Conservation (phyloP, 2,113 vertebrate species). For the Bolborhynchus lineola region DNA sequence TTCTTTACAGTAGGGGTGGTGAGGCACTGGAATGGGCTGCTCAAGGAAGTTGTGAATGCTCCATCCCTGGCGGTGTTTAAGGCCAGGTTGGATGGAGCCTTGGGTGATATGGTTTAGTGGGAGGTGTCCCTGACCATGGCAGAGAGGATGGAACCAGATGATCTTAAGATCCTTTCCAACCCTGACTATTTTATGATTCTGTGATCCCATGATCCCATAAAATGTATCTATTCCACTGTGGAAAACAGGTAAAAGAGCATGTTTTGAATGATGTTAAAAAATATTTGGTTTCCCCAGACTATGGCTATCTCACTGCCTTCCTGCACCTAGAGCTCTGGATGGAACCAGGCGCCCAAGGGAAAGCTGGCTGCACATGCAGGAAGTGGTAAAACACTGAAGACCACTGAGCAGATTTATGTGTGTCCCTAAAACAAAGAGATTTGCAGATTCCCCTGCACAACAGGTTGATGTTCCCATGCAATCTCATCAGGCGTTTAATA, state of each 20-base stretch:
- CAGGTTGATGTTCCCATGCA: background rate
- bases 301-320: accelerated
- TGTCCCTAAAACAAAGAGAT: background rate
- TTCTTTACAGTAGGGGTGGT: too few relatives aligned
- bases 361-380: accelerated
- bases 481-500: background rate
- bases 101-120: too few relatives aligned
- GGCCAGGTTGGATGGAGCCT: too few relatives aligned
- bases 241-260: background rate
- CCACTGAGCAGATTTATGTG: background rate
- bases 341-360: background rate
- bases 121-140: too few relatives aligned
- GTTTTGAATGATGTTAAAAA: background rate
- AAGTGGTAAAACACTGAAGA: background rate
- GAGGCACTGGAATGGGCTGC: too few relatives aligned
- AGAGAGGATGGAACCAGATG: too few relatives aligned
- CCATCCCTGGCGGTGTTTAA: too few relatives aligned
- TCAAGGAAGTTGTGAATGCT: too few relatives aligned
- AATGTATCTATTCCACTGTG: background rate
- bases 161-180: too few relatives aligned
- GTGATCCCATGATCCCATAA: too few relatives aligned
- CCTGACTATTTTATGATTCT: too few relatives aligned
- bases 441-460: background rate
- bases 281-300: accelerated
- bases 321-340: background rate